These are phyloP conservation scores for Escarpia spicata DNA, from an alignment of 2,888 invertebrate species.

Conservation along the genomic window DNA sequence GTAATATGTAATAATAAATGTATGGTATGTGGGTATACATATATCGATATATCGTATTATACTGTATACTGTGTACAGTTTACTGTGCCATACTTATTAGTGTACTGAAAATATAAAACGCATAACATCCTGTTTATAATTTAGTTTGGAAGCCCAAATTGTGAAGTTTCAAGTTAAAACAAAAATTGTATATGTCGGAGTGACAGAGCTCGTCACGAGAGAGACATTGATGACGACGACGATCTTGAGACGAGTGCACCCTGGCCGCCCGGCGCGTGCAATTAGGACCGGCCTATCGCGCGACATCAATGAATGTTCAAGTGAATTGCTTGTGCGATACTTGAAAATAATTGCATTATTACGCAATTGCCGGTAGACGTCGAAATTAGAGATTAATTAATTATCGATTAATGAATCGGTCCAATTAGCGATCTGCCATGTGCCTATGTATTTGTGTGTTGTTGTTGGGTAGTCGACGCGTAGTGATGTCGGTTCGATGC, in stretches of 20 bases:
- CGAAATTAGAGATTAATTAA: conserved; percentile 11
- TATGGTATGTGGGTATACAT: background rate
- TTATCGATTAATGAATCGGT: conserved; percentile 16
- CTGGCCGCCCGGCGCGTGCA: background rate
- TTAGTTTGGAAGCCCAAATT: too few relatives aligned
- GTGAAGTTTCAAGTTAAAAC: background rate
- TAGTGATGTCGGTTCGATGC: background rate
- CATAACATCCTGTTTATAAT: too few relatives aligned
- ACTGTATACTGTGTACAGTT: too few relatives aligned
- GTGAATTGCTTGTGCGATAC: conserved; percentile 16
- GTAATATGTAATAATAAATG: background rate
- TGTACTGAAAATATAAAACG: too few relatives aligned
- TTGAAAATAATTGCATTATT: conserved; percentile 16
- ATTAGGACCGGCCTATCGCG: background rate
- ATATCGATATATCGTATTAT: background rate
- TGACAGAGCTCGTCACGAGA: background rate
- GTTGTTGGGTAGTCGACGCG: background rate
- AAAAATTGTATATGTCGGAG: background rate
- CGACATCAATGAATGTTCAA: background rate
- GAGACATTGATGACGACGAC: background rate
- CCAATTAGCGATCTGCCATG: conserved; percentile 16
- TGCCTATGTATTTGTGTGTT: conserved; percentile 16
- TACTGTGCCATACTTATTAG: too few relatives aligned
- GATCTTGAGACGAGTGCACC: background rate
- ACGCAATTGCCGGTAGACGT: conserved; percentile 13